These are phyloP conservation scores for Antheraea yamamai DNA, from an alignment of 2,888 invertebrate genomes.

Conservation along the genomic window DNA sequence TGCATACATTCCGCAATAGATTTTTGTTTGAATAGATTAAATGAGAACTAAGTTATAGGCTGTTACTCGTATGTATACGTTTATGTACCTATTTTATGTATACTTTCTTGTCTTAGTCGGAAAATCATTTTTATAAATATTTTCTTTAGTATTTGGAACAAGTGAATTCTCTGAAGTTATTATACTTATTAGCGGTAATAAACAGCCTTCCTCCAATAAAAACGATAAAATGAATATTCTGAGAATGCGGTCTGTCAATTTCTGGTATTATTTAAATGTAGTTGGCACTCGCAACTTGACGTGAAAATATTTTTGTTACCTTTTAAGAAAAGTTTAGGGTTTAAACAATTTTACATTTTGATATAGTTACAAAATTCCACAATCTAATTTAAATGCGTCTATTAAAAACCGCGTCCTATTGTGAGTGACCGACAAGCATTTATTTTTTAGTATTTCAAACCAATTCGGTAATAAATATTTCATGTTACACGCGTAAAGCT, in stretches of 20 bases:
- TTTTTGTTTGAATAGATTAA: too few species aligned
- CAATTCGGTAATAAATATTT: background rate
- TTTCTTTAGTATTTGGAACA: background rate
- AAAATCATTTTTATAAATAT: conserved; percentile 1
- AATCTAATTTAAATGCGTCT: background rate
- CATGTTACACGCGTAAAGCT: background rate
- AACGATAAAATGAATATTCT: background rate
- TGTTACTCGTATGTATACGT: too few species aligned
- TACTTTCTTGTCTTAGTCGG: background rate
- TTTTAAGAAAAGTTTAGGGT: rapidly evolving
- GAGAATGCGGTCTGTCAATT: background rate
- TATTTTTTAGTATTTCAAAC: background rate
- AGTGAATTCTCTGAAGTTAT: background rate
- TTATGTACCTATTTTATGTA: too few species aligned
- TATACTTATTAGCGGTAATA: conserved; percentile 8
- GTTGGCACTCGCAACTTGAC: background rate
- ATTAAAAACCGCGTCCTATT: background rate
- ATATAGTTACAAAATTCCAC: background rate
- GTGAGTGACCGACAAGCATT: background rate
- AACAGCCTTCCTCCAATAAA: background rate
- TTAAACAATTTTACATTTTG: background rate
- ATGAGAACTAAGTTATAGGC: too few species aligned
- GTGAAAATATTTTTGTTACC: background rate
- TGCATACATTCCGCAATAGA: too few species aligned
- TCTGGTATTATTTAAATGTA: background rate